Percentiles rank a stretch among this genome's conserved stretches.
Evolutionary conservation across 2,888 invertebrate genomes (phyloP).

Genomic region (Lochmaea crataegi): DNA sequence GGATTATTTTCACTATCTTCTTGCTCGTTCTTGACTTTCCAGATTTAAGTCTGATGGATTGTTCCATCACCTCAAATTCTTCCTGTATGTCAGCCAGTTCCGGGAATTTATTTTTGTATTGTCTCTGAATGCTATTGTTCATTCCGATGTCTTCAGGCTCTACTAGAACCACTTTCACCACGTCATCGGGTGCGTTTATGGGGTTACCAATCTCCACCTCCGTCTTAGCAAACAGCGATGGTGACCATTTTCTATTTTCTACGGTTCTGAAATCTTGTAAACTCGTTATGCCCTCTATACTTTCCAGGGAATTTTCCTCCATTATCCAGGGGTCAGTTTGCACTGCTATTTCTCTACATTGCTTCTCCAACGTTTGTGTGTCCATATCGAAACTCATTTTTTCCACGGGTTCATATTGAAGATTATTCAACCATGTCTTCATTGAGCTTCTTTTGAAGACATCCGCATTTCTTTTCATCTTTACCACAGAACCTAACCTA

Average conservation of each 20-base stretch:
- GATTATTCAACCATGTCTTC: too few species aligned
- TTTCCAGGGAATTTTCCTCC: too few species aligned
- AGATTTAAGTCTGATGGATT: background rate
- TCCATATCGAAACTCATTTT: too few species aligned
- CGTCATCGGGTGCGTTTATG: background rate
- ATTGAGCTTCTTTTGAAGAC: too few species aligned
- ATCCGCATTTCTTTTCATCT: too few species aligned
- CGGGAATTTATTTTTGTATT: too few species aligned
- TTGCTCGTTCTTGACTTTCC: background rate
- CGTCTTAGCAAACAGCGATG: background rate
- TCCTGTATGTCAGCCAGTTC: background rate
- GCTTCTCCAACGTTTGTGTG: too few species aligned
- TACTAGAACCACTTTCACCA: slow-evolving; percentile 30
- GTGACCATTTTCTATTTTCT: background rate
- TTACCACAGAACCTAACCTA: too few species aligned
- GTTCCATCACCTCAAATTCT: slow-evolving; percentile 28
- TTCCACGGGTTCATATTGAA: too few species aligned
- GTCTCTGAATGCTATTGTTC: slow-evolving; percentile 31
- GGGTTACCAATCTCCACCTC: slow-evolving; percentile 17
- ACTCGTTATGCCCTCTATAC: background rate
- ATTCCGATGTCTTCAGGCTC: slow-evolving; percentile 31
- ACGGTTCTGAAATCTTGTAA: background rate
- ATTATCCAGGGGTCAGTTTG: too few species aligned
- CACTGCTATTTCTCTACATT: too few species aligned
- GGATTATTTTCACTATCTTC: slow-evolving; percentile 2